A percentile compares a stretch with the other conserved stretches of the same genome.
These are phyloP conservation scores for Spilarctia lutea DNA, from an alignment of 2,888 invertebrate species.

Conservation along the genomic window DNA sequence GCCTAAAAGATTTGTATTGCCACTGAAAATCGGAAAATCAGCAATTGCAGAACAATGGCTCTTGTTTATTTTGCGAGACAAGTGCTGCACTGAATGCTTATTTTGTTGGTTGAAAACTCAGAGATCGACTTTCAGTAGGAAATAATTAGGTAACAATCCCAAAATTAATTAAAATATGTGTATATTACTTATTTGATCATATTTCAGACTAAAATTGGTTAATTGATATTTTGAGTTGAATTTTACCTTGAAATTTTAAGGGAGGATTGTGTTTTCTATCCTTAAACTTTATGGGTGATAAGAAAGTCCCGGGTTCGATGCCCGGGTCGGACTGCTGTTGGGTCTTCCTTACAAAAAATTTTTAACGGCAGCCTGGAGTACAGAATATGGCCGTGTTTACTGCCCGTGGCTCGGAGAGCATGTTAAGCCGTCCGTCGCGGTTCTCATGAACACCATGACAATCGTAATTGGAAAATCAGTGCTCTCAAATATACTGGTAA, in stretches of 20 bases:
- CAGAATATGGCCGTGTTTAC: too few relatives aligned
- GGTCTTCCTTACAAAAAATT: too few relatives aligned
- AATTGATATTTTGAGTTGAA: neutral
- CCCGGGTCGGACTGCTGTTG: too few relatives aligned
- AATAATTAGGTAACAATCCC: neutral
- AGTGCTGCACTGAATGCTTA: conserved; percentile 5
- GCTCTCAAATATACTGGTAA: too few relatives aligned
- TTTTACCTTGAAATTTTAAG: neutral
- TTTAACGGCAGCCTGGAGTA: too few relatives aligned
- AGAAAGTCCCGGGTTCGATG: too few relatives aligned
- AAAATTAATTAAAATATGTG: neutral
- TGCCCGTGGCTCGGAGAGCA: too few relatives aligned
- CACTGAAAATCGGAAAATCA: neutral
- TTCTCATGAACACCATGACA: too few relatives aligned
- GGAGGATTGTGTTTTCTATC: neutral
- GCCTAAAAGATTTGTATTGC: neutral
- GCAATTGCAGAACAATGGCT: neutral
- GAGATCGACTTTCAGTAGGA: neutral
- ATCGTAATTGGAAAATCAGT: too few relatives aligned
- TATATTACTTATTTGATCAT: neutral
- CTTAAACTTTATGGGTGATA: too few relatives aligned
- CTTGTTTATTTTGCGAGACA: neutral
- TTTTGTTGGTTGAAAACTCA: neutral
- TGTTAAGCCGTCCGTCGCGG: too few relatives aligned
- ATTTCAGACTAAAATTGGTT: neutral